These are phyloP conservation scores for Limnothrissa miodon DNA, from an alignment of 2,113 vertebrate genomes.

Conservation along the genomic window DNA sequence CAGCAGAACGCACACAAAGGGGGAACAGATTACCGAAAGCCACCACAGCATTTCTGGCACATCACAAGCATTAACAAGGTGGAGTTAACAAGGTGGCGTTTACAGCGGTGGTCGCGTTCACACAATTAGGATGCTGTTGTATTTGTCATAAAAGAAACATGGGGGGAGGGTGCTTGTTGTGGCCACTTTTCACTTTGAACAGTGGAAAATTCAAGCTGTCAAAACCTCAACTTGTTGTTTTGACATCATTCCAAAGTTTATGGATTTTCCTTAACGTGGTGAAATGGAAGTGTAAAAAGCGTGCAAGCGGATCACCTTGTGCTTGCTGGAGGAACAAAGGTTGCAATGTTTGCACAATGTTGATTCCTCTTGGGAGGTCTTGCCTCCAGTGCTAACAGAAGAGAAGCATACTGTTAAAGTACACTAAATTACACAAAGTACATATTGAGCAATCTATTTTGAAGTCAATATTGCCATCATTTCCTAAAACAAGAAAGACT, in stretches of 20 bases:
- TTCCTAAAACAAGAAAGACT: constrained; percentile 8
- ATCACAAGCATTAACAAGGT: constrained; percentile 54
- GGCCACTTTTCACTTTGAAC: constrained; percentile 69
- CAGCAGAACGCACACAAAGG: constrained; percentile 58
- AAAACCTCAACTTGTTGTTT: constrained; percentile 73
- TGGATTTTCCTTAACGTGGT: constrained; percentile 73
- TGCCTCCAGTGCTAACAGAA: constrained; percentile 60
- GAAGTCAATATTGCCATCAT: constrained; percentile 37
- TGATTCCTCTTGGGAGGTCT: constrained; percentile 72
- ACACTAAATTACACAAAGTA: constrained; percentile 49
- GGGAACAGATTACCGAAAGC: constrained; percentile 65
- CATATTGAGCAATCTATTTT: constrained; percentile 35
- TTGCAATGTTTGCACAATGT: constrained; percentile 71
- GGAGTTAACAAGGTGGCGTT: constrained; percentile 70
- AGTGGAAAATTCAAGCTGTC: constrained; percentile 74
- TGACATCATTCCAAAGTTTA: constrained; percentile 77
- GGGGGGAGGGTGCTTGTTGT: constrained; percentile 66
- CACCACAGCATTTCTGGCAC: constrained; percentile 65
- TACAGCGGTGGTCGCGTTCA: constrained; percentile 66
- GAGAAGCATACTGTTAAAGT: constrained; percentile 58
- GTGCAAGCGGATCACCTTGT: constrained; percentile 65
- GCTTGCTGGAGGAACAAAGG: constrained; percentile 65
- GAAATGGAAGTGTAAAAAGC: constrained; percentile 62
- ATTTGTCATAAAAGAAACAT: constrained; percentile 71
- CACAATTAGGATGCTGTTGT: constrained; percentile 75